phyloP scores from a whole-genome alignment of 2,888 invertebrate species.

The Hipparchia semele region DNA sequence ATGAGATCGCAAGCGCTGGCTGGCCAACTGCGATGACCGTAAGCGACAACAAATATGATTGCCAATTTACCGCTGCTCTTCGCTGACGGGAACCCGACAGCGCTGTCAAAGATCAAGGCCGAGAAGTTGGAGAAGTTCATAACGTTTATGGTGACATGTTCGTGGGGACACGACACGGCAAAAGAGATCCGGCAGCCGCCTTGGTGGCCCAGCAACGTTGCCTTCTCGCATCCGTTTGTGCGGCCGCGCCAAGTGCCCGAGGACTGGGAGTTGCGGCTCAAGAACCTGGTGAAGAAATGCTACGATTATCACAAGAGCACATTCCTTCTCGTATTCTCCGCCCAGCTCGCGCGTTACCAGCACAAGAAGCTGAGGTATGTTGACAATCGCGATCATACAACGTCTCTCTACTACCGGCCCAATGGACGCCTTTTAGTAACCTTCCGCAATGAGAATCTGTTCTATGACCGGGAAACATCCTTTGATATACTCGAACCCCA shows the following conservation, averaged over 20 bases:
- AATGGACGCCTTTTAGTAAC: constrained; percentile 87
- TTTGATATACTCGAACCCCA: constrained; percentile 73
- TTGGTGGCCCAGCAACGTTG: constrained; percentile 88
- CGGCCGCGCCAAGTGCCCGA: constrained; percentile 72
- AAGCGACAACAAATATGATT: constrained; percentile 83
- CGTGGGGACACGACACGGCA: constrained; percentile 85
- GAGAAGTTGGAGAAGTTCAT: constrained; percentile 87
- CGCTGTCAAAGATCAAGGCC: constrained; percentile 84
- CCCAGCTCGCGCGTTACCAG: constrained; percentile 86
- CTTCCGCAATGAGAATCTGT: constrained; percentile 89
- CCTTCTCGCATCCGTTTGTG: constrained; percentile 85
- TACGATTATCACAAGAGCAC: constrained; percentile 88
- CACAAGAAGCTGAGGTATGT: constrained; percentile 86
- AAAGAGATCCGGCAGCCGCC: constrained; percentile 84
- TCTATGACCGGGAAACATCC: constrained; percentile 63
- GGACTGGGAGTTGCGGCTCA: constrained; percentile 85
- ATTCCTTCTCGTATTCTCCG: constrained; percentile 87
- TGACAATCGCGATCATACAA: constrained; percentile 88
- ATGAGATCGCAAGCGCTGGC: constrained; percentile 71
- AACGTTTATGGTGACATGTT: constrained; percentile 90
- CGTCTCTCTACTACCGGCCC: constrained; percentile 86
- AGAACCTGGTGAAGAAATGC: constrained; percentile 86
- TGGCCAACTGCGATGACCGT: constrained; percentile 73
- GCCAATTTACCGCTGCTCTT: constrained; percentile 89
- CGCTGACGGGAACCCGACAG: constrained; percentile 87